Evolutionary conservation across 2,888 invertebrate species (phyloP).

Genomic region (Polylopha cassiicola): DNA sequence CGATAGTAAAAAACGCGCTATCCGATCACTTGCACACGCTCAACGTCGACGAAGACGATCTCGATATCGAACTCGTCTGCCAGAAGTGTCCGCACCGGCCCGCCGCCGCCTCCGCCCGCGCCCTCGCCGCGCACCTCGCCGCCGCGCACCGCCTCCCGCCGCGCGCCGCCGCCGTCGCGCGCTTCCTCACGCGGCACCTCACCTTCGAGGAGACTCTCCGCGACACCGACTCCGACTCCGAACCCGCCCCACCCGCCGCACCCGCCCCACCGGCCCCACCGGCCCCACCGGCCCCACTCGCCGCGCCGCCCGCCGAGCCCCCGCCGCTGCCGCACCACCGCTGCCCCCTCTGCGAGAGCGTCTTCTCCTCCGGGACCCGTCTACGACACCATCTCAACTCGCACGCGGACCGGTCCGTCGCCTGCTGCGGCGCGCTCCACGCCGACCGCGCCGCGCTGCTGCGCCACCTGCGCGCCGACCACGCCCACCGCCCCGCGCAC

Average conservation of each 20-base stretch:
- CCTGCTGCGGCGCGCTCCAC: constrained; percentile 38
- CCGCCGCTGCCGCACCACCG: constrained; percentile 29
- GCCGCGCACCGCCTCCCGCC: constrained; percentile 30
- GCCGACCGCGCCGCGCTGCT: constrained; percentile 26
- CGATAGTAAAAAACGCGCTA: constrained; percentile 38
- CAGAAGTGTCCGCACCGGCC: constrained; percentile 42
- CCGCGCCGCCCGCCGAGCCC: constrained; percentile 42
- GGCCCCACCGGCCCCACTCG: constrained; percentile 33
- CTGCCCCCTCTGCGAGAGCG: constrained; percentile 51
- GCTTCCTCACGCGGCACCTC: constrained; percentile 47
- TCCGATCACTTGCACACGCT: constrained; percentile 37
- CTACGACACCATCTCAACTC: constrained; percentile 48
- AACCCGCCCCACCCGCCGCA: constrained; percentile 38
- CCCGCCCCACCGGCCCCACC: constrained; percentile 32
- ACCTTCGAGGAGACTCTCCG: constrained; percentile 53
- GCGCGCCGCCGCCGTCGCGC: constrained; percentile 26
- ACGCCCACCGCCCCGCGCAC: constrained; percentile 25
- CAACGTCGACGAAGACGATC: constrained; percentile 33
- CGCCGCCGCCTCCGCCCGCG: constrained; percentile 27
- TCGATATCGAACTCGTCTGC: constrained; percentile 47
- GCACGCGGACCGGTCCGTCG: constrained; percentile 40
- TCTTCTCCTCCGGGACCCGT: constrained; percentile 48
- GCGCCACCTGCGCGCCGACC: constrained; percentile 26
- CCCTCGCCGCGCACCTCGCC: constrained; percentile 41
- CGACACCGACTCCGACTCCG: constrained; percentile 28